phyloP scores from a whole-genome alignment of 2,888 invertebrate genomes.

The Microctonus aethiopoides region DNA sequence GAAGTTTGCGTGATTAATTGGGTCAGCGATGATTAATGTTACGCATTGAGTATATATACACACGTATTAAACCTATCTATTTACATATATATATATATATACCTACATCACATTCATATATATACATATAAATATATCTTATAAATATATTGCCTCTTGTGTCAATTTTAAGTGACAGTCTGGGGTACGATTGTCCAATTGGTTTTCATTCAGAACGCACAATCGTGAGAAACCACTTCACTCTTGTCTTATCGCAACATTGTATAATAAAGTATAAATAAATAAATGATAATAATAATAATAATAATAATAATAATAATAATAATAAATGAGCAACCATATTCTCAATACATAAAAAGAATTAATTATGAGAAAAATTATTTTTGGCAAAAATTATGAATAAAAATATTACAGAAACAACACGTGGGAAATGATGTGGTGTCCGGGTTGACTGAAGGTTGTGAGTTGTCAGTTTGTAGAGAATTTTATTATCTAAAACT shows the following conservation, averaged over 20 bases:
- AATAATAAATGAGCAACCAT: neutral
- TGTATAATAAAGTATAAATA: neutral
- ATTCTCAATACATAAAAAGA: neutral
- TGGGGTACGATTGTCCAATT: conserved; percentile 8
- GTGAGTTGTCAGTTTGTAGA: neutral
- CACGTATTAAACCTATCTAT: conserved; percentile 1
- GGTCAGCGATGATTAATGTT: conserved; percentile 42
- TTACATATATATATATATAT: neutral
- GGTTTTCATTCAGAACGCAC: neutral
- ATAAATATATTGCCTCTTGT: conserved; percentile 8
- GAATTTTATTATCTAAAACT: too few relatives aligned
- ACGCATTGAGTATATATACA: conserved; percentile 2
- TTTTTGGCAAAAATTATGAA: neutral
- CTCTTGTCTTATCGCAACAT: neutral
- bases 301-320: too few relatives aligned
- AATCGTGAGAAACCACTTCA: neutral
- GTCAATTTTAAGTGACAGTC: conserved; percentile 1
- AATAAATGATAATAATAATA: too few relatives aligned
- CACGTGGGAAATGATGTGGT: conserved; percentile 11
- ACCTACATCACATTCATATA: too few relatives aligned
- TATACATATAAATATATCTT: neutral
- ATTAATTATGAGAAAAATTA: neutral
- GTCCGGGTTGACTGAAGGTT: conserved; percentile 3
- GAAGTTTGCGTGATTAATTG: conserved; percentile 45
- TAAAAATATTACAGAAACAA: neutral